phyloP scores from a whole-genome alignment of 2,888 invertebrate species.

The Caenorhabditis zanzibari region DNA sequence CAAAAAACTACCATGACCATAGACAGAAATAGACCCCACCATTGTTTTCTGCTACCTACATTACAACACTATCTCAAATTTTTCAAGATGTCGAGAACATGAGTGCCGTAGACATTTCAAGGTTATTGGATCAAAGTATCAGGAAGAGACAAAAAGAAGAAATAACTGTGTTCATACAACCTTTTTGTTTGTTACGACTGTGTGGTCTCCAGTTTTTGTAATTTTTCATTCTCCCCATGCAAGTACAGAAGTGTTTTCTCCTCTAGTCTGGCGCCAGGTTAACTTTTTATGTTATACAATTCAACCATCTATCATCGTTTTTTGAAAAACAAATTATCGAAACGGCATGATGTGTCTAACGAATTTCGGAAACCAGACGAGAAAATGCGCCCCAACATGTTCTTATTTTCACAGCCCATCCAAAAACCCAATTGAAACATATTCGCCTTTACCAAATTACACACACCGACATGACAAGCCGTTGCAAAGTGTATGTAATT shows the following conservation, averaged over 20 bases:
- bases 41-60: not conserved
- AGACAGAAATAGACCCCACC: too few relatives aligned
- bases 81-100: slow-evolving; percentile 31
- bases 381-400: slow-evolving; percentile 41
- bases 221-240: slow-evolving; percentile 3
- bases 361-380: slow-evolving; percentile 39
- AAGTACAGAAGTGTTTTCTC: slow-evolving; percentile 29
- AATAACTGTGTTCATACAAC: slow-evolving; percentile 21
- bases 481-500: slow-evolving; percentile 59
- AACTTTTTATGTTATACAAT: slow-evolving; percentile 13
- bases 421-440: slow-evolving; percentile 61
- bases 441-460: slow-evolving; percentile 64
- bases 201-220: slow-evolving; percentile 20
- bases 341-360: slow-evolving; percentile 19
- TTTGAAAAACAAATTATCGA: slow-evolving; percentile 30
- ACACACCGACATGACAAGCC: slow-evolving; percentile 51
- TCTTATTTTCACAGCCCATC: slow-evolving; percentile 47
- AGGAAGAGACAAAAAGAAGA: slow-evolving; percentile 18
- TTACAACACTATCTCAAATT: not conserved
- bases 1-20: too few relatives aligned
- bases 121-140: slow-evolving; percentile 52
- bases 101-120: slow-evolving; percentile 37
- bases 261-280: not conserved
- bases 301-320: slow-evolving; percentile 24
- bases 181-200: slow-evolving; percentile 20